Percentiles rank a stretch among this genome's conserved stretches.
Conservation (phyloP, 2,113 vertebrate genomes). For the Chiloscyllium plagiosum region DNA sequence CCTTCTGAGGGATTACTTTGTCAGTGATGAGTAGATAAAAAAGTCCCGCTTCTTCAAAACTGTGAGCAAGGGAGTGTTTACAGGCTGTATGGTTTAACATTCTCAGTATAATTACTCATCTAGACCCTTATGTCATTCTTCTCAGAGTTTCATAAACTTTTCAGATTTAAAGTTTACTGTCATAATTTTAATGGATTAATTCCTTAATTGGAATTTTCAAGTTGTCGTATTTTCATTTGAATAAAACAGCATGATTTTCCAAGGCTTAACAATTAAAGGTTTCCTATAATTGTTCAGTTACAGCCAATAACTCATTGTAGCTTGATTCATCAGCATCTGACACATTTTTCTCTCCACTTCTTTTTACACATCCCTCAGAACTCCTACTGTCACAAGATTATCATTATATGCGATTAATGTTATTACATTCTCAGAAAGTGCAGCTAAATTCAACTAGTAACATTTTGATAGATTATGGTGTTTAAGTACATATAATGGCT, state of each 20-base stretch:
- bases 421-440: not conserved
- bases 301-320: slow-evolving; percentile 15
- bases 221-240: not conserved
- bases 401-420: not conserved
- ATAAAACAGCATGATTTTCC: not conserved
- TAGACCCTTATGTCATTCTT: no score
- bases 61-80: not conserved
- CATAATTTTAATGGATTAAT: not conserved
- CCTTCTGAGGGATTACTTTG: not conserved
- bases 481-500: not conserved
- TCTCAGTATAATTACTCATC: not conserved
- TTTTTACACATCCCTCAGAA: not conserved
- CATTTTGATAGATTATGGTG: not conserved
- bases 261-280: slow-evolving; percentile 13
- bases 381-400: not conserved
- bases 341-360: slow-evolving; percentile 18
- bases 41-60: not conserved
- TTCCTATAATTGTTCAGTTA: slow-evolving; percentile 27
- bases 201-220: not conserved
- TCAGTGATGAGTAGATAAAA: not conserved
- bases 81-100: not conserved
- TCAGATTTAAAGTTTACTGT: not conserved
- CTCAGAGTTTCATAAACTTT: not conserved
- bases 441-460: not conserved
- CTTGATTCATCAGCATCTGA: slow-evolving; percentile 16